Conservation (phyloP, 2,888 invertebrate genomes). For the Nemurella pictetii region DNA sequence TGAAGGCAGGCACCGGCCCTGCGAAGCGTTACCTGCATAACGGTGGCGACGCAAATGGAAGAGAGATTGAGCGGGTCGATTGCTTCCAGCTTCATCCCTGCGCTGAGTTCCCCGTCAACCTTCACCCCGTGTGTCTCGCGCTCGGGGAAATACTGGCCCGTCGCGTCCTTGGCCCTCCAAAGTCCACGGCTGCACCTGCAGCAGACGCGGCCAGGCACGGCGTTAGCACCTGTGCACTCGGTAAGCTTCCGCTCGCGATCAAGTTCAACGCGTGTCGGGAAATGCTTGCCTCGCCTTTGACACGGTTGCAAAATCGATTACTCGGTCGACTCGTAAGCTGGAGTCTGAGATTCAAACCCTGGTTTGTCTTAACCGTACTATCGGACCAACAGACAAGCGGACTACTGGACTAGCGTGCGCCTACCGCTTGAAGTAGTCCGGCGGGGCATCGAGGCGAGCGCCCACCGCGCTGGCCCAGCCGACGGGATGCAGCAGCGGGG, state of each 20-base stretch:
- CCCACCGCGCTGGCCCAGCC: conserved; percentile 95
- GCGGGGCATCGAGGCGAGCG: conserved; percentile 84
- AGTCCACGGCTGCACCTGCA: conserved; percentile 65
- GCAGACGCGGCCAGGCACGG: too few relatives aligned
- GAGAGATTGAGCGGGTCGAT: conserved; percentile 95
- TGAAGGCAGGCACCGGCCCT: not conserved
- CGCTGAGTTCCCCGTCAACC: not conserved
- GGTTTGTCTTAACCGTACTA: too few relatives aligned
- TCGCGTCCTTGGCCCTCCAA: conserved; percentile 76
- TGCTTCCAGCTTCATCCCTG: conserved; percentile 94
- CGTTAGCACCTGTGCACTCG: too few relatives aligned
- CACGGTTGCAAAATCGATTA: too few relatives aligned
- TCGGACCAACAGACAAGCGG: too few relatives aligned
- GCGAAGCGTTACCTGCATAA: conserved; percentile 70
- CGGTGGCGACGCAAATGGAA: conserved; percentile 92
- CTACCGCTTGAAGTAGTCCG: conserved; percentile 62
- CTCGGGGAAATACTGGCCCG: conserved; percentile 72
- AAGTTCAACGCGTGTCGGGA: too few relatives aligned
- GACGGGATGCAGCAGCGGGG: conserved; percentile 91
- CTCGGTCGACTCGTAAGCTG: too few relatives aligned
- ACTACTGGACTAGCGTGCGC: too few relatives aligned
- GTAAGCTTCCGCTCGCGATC: too few relatives aligned
- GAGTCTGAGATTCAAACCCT: too few relatives aligned
- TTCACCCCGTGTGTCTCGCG: not conserved
- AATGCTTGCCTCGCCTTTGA: too few relatives aligned